Evolutionary conservation across 1,140 invertebrate species (phyloP).

Genomic region (Meteorus sp.): DNA sequence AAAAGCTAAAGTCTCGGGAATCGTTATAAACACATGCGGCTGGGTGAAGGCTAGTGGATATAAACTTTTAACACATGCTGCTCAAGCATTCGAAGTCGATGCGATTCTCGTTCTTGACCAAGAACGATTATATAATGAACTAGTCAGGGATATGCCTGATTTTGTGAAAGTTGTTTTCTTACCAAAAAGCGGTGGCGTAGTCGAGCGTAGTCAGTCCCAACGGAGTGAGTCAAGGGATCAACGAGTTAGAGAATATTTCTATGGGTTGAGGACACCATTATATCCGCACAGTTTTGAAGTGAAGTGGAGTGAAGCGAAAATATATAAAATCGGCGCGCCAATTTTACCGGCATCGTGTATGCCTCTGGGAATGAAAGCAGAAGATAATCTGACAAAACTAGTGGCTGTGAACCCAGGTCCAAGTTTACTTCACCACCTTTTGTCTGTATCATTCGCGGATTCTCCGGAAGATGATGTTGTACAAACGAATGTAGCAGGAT

Average conservation of each 20-base stretch:
- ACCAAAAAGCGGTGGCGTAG: slow-evolving; percentile 96
- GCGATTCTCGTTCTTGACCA: slow-evolving; percentile 96
- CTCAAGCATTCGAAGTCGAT: slow-evolving; percentile 93
- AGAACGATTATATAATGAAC: slow-evolving; percentile 92
- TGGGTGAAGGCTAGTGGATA: slow-evolving; percentile 94
- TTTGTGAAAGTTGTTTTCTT: slow-evolving; percentile 92
- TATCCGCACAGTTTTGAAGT: slow-evolving; percentile 93
- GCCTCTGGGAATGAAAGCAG: slow-evolving; percentile 92
- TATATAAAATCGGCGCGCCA: slow-evolving; percentile 95
- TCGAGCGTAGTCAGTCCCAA: slow-evolving; percentile 75
- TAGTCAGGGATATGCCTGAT: slow-evolving; percentile 88
- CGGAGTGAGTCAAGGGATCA: slow-evolving; percentile 77
- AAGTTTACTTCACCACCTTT: slow-evolving; percentile 82
- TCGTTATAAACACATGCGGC: slow-evolving; percentile 97
- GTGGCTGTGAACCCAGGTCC: slow-evolving; percentile 77
- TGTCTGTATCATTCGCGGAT: slow-evolving; percentile 85
- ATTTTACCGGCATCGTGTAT: slow-evolving; percentile 91
- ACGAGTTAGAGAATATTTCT: slow-evolving; percentile 92
- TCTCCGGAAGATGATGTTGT: slow-evolving; percentile 73
- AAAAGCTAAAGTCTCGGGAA: slow-evolving; percentile 87
- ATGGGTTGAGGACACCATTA: slow-evolving; percentile 79
- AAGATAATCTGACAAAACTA: slow-evolving; percentile 91
- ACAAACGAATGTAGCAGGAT: slow-evolving; percentile 87
- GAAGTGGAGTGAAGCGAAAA: slow-evolving; percentile 81
- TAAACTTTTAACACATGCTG: slow-evolving; percentile 79